Evolutionary conservation across 2,113 vertebrate species (phyloP), one percentile per base, ranked within the genome.

Genomic region (Gambusia holbrooki): DNA sequence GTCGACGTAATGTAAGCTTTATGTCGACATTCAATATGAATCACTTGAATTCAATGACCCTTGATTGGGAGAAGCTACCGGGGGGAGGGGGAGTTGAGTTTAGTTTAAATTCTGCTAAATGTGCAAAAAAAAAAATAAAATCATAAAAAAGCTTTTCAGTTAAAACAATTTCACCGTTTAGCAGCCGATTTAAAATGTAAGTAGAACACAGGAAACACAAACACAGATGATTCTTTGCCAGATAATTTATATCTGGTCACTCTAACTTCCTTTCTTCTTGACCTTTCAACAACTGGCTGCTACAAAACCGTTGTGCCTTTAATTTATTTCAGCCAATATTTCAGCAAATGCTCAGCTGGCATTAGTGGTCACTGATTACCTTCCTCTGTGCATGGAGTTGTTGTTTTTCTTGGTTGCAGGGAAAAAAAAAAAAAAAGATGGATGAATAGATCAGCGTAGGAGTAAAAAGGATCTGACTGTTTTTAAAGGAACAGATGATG

Each of bases 311-410:
- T 67, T 61, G 7, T 25, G 5, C 45, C 48, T 28, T 65, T 63
- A 62, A 22, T 61, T 81, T 28, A 76, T 60, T 71, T 30, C 22
- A 65, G 37, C 72, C 63, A 25, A 9, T 66, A 77, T 73, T 40
- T 82, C 22, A 33, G 85, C 70, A 74, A 74, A 74, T 19, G 7
- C 6, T 22, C 40, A 11, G 25, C 7, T 74, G 66, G 10, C 35
- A 61, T 58, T 68, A 33, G 14, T 6, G 30, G 64, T 25, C 9
- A 22, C 51, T 54, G 22, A 25, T 25, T 58, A 58, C 22, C n/a
- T 58, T 0, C 51, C 22, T 58, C 51, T 58, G 25, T 25, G 51
- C 51, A 25, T 58, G 5, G 2, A 11, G 11, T n/a, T 10, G 9
- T n/a, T 58, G 13, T 45, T 54, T 5, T 58, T n/a, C 8, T 11